phyloP scores from a whole-genome alignment of 2,888 invertebrate genomes.

The Coelopa pilipes region DNA sequence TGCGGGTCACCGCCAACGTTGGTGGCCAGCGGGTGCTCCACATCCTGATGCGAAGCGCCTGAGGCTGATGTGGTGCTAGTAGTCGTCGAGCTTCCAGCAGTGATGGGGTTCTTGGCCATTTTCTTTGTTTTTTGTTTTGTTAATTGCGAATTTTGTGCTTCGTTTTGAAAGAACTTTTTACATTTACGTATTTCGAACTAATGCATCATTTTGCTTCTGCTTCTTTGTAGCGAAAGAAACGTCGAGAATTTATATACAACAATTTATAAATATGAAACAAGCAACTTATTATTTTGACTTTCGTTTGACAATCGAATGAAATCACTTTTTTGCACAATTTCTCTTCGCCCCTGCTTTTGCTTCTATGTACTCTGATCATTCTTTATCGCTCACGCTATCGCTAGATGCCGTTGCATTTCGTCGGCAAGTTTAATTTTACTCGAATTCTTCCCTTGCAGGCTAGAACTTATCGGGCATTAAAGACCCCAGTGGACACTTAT shows the following conservation, averaged over 20 bases:
- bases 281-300: slow-evolving; percentile 14
- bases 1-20: not conserved
- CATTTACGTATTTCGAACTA: not conserved
- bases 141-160: slow-evolving; percentile 9
- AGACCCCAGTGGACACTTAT: not conserved
- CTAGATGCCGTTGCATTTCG: no score
- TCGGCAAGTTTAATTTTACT: no score
- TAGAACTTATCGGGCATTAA: no score
- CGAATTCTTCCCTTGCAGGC: no score
- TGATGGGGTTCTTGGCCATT: slow-evolving; percentile 25
- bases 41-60: not conserved
- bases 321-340: slow-evolving; percentile 13
- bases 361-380: no score
- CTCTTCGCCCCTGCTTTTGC: not conserved
- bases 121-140: slow-evolving; percentile 3
- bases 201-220: not conserved
- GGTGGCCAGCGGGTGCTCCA: not conserved
- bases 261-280: not conserved
- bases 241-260: not conserved
- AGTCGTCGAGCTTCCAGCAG: slow-evolving; percentile 4
- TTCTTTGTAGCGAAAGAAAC: not conserved
- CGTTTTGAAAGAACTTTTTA: no score
- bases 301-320: slow-evolving; percentile 26
- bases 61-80: not conserved
- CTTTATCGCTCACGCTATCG: not conserved